Percentiles rank a stretch among this genome's conserved stretches.
Conservation (phyloP, 2,888 invertebrate genomes). For the Epistrophella euchroma region DNA sequence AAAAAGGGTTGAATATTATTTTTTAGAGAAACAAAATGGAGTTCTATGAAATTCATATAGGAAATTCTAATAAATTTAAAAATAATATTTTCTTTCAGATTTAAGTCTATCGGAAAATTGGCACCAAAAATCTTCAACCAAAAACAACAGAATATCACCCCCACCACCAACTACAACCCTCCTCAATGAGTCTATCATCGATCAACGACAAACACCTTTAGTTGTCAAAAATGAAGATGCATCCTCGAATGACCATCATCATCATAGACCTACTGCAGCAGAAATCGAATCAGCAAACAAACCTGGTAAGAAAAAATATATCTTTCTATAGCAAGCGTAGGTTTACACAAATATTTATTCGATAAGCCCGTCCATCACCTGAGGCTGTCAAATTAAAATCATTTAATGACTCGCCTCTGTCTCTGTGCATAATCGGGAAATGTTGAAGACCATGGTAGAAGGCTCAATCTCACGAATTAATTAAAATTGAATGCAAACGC, state of each 20-base stretch:
- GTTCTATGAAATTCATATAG: not conserved
- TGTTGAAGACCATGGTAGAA: not conserved
- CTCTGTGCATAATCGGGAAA: not conserved
- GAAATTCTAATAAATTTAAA: not conserved
- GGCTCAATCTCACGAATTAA: conserved; percentile 60
- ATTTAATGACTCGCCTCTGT: conserved; percentile 50
- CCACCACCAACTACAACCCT: not conserved
- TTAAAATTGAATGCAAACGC: conserved; percentile 47
- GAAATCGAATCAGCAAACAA: conserved; percentile 31
- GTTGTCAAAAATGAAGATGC: conserved; percentile 45
- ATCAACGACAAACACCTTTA: conserved; percentile 26
- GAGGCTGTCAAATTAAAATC: conserved; percentile 69
- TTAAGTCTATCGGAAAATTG: conserved; percentile 36
- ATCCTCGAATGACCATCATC: conserved; percentile 22
- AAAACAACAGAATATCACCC: conserved; percentile 16
- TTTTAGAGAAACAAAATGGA: conserved; percentile 53
- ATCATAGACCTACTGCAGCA: conserved; percentile 17
- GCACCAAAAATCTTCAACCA: conserved; percentile 40
- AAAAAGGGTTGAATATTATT: conserved; percentile 44
- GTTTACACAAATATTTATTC: conserved; percentile 5
- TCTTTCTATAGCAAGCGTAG: too few relatives aligned
- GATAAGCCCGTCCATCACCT: conserved; percentile 48
- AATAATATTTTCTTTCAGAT: conserved; percentile 47
- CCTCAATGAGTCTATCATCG: conserved; percentile 11
- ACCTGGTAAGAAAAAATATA: conserved; percentile 40